Base-by-base conservation (phyloP, 2,888 invertebrate species). In the Tipula helvola region DNA sequence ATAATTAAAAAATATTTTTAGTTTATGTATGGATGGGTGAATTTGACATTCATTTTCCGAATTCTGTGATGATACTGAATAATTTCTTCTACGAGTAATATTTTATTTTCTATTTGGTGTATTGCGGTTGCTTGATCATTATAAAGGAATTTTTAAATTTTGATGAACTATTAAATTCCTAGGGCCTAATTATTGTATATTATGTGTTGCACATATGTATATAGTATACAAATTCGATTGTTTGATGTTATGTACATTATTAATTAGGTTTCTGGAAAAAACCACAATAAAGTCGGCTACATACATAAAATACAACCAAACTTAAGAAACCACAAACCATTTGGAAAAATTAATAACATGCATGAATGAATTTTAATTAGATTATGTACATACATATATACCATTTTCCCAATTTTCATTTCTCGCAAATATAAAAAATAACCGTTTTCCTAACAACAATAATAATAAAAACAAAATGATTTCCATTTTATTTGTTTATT, bases 361-460 rank as follows among this genome's bases (percentile, higher is more conserved):
- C 71, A 71, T 71, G 71, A 71, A 71, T 71, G 71, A 71, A 71
- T 71, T 71, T 71, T 71, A 71, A 71, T 71, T 71, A 71, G 71
- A 71, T 71, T 71, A 71, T 71, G 52, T 57, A 52, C 16, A 52
- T 52, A 52, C 52, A 18, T 57, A 18, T 5, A 10, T 71, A 71
- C 18, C 28, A 28, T 71, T 18, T 71, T 71, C 28, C 28, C 71
- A 28, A 71, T 71, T 71, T 71, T 28, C 71, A 71, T 71, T 28
- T 8, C 28, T 57, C 28, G 28, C 52, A 57, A 57, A 57, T 57
- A 57, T 5, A 57, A 16, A 39, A 39, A 44, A 28, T 10, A 71
- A 71, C 28, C 28, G 28, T 18, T 71, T 71, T 71, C 28, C 28
- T 71, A 71, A 71, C 5, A 71, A 71, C 4, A 71, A 71, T 28